phyloP scores from a whole-genome alignment of 2,113 vertebrate genomes.

The Columba janthina region DNA sequence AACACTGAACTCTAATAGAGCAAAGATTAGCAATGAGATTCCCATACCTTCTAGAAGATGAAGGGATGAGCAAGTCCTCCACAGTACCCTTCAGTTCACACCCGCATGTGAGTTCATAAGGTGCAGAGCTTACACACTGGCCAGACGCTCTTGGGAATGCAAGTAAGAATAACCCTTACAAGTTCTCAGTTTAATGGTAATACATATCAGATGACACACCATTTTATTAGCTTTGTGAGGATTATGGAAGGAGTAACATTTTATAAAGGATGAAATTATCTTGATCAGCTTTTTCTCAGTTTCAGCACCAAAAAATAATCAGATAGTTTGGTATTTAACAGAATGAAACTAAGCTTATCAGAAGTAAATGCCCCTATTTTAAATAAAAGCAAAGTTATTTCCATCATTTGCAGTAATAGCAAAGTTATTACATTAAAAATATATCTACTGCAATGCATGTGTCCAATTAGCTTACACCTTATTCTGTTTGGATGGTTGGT shows the following conservation, averaged over 20 bases:
- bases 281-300: neutral
- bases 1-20: neutral
- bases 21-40: neutral
- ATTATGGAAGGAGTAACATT: neutral
- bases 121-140: neutral
- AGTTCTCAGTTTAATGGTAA: neutral
- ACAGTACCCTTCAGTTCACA: neutral
- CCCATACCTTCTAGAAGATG: neutral
- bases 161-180: neutral
- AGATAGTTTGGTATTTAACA: neutral
- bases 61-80: neutral
- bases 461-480: neutral
- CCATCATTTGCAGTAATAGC: neutral
- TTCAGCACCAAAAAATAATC: neutral
- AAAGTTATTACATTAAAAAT: neutral
- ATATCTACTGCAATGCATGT: neutral
- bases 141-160: neutral
- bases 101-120: neutral
- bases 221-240: neutral
- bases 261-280: neutral
- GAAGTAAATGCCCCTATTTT: neutral
- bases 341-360: neutral
- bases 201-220: neutral
- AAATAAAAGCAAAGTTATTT: neutral
- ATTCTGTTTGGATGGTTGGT: neutral